Evolutionary conservation across 2,888 invertebrate species (phyloP), one percentile per base, ranked within the genome.

Genomic region (Prionchulus punctatus): DNA sequence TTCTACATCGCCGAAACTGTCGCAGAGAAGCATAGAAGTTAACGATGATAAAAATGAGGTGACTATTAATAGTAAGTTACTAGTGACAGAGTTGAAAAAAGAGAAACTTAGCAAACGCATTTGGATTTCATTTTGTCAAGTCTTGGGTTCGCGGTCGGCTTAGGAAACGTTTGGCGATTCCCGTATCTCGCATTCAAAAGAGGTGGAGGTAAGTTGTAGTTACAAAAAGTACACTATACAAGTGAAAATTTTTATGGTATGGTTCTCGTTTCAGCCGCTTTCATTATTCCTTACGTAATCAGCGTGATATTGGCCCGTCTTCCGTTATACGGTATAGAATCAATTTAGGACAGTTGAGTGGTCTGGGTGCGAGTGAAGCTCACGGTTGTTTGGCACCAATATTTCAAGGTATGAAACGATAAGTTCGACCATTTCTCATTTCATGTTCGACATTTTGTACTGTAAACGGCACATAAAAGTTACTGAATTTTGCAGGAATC

Each of bases 371-470:
- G 1, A 59, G 60, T 30, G 54, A 56, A 21, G 54, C 61, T 27
- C 61, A 62, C 57, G 58, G 61, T 12, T 54, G 61, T n/a, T 60
- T 65, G 42, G 53, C 57, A 26, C 65, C 65, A 4, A 55, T 57
- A 12, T 60, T 63, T 53, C 64, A 66, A 51, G 64, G 64, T 56
- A 23, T 21, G 25, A 47, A 7, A 23, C 47, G 7, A 23, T 7
- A 7, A 15, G 23, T 15, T 7, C 47, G 36, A 36, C 18, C 36
- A 36, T 12, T 36, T 36, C 36, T 12, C 7, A 36, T 12, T 36
- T 18, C 18, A 12, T 12, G 7, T 36, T 36, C 36, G 36, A 36
- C 18, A 36, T 36, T 90, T 86, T 26, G n/a, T n/a, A n/a, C n/a
- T n/a, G n/a, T n/a, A n/a, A n/a, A n/a, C n/a, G n/a, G n/a, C n/a